These are phyloP conservation scores for Cossypha heuglini DNA, from an alignment of 2,797 vertebrate species.

Conservation along the genomic window DNA sequence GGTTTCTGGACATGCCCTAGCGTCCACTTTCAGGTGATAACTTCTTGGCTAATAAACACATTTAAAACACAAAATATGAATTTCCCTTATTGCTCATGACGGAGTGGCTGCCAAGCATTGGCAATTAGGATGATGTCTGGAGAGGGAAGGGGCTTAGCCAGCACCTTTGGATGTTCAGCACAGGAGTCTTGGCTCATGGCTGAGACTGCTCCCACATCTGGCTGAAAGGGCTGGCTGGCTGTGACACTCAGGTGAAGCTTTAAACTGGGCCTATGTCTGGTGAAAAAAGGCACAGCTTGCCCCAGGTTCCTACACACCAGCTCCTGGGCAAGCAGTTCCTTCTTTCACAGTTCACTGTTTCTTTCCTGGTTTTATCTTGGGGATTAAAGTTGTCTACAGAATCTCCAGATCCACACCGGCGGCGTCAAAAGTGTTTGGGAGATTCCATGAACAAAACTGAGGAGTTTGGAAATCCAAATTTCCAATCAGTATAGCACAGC, in stretches of 20 bases:
- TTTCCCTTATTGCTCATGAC: constrained; percentile 46
- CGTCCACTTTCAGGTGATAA: constrained; percentile 64
- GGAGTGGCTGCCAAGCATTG: constrained; percentile 21
- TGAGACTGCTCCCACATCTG: background rate
- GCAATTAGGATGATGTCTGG: constrained; percentile 40
- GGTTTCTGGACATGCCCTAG: constrained; percentile 49
- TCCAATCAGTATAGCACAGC: background rate
- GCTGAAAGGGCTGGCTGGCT: background rate
- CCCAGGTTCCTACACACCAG: fast-evolving
- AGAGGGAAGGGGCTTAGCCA: constrained; percentile 9
- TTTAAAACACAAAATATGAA: constrained; percentile 63
- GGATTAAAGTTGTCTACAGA: background rate
- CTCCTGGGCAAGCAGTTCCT: fast-evolving
- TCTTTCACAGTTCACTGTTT: background rate
- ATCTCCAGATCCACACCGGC: background rate
- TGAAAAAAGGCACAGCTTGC: background rate
- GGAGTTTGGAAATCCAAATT: background rate
- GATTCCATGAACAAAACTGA: background rate
- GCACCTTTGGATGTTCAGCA: background rate
- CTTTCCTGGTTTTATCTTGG: background rate
- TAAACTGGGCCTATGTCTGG: background rate
- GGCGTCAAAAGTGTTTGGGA: fast-evolving
- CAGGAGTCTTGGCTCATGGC: background rate
- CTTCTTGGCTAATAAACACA: constrained; percentile 69
- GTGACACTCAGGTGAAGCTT: background rate